phyloP scores from a whole-genome alignment of 2,888 invertebrate genomes.

The Himalopsyche japonica region DNA sequence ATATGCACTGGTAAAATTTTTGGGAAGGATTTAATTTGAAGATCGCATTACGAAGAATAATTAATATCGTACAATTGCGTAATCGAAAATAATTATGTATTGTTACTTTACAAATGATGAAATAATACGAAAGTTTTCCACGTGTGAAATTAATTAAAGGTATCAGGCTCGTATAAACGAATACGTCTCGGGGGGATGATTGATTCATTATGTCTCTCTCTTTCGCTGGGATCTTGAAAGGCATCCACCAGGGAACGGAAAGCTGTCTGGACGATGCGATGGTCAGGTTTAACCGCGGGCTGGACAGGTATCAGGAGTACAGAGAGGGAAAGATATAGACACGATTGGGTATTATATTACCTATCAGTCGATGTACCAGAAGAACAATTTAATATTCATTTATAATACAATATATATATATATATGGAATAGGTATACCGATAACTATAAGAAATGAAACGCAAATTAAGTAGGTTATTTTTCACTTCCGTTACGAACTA shows the following conservation, averaged over 20 bases:
- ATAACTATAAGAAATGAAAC: too few relatives aligned
- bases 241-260: constrained; percentile 1
- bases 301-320: constrained; percentile 1
- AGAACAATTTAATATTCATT: too few relatives aligned
- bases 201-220: constrained; percentile 37
- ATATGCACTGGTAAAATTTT: too few relatives aligned
- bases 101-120: background rate
- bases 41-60: too few relatives aligned
- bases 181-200: constrained; percentile 39
- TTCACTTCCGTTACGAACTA: too few relatives aligned
- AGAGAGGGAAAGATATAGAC: background rate
- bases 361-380: too few relatives aligned
- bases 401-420: too few relatives aligned
- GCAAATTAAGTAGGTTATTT: too few relatives aligned
- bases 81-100: background rate
- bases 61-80: too few relatives aligned
- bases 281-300: constrained; percentile 23
- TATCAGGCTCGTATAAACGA: constrained; percentile 28
- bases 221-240: constrained; percentile 16
- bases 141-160: constrained; percentile 26
- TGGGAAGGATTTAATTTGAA: too few relatives aligned
- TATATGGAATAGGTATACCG: too few relatives aligned
- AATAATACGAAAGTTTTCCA: background rate
- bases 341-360: background rate
- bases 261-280: constrained; percentile 6